These are phyloP conservation scores for Deroplatys truncata DNA, from an alignment of 2,888 invertebrate species.

Conservation along the genomic window DNA sequence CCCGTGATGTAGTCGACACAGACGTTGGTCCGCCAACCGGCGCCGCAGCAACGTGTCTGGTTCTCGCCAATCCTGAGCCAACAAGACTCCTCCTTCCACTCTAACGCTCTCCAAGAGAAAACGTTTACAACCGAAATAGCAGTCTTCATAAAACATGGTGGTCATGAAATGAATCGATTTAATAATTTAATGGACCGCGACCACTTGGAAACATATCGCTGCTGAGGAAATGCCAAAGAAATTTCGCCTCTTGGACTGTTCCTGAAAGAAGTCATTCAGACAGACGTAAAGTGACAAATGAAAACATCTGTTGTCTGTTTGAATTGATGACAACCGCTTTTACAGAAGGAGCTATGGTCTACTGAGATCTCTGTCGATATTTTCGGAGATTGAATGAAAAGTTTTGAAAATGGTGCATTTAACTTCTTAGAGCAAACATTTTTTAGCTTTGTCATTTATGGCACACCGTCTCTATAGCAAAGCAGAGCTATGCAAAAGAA, in stretches of 20 bases:
- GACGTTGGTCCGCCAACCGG: neutral
- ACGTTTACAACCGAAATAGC: neutral
- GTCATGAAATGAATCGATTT: neutral
- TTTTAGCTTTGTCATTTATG: too few relatives aligned
- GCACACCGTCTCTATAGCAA: too few relatives aligned
- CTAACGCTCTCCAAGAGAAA: neutral
- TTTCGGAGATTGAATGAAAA: neutral
- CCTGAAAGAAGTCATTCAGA: neutral
- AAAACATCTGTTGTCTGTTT: neutral
- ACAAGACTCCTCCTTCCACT: neutral
- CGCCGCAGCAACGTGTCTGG: neutral
- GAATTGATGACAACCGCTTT: neutral
- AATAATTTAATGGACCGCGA: neutral
- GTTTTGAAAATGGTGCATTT: neutral
- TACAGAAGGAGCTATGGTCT: neutral
- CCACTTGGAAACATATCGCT: neutral
- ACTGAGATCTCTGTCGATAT: neutral
- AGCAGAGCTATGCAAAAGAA: too few relatives aligned
- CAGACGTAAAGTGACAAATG: neutral
- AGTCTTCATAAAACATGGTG: neutral
- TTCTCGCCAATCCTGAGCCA: neutral
- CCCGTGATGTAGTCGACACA: neutral
- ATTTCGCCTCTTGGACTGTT: neutral
- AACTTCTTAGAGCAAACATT: too few relatives aligned
- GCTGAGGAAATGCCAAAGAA: neutral